Evolutionary conservation across 2,113 vertebrate genomes (phyloP).

Genomic region (Poecile atricapillus): DNA sequence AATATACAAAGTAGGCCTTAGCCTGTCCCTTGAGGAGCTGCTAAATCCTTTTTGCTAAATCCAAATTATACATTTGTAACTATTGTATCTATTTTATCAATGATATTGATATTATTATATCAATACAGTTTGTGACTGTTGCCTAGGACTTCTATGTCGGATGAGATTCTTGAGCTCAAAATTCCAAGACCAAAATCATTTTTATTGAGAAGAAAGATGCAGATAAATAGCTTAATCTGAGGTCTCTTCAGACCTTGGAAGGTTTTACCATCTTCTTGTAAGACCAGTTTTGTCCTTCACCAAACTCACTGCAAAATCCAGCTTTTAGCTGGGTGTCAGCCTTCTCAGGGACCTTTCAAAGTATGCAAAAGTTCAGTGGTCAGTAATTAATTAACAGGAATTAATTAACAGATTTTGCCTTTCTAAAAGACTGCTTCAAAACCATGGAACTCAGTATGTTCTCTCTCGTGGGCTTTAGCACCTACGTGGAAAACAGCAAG

Average conservation of each 20-base stretch:
- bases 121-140: background rate
- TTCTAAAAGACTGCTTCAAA: background rate
- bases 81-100: background rate
- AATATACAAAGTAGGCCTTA: background rate
- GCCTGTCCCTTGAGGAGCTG: background rate
- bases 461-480: background rate
- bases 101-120: background rate
- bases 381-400: background rate
- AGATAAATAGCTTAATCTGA: background rate
- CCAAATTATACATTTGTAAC: background rate
- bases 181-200: background rate
- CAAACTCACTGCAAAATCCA: background rate
- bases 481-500: background rate
- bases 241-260: background rate
- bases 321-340: background rate
- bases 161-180: background rate
- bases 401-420: background rate
- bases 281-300: background rate
- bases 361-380: background rate
- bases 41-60: background rate
- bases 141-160: background rate
- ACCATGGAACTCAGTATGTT: background rate
- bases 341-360: background rate
- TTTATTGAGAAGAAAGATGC: background rate
- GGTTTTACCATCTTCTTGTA: background rate